These are phyloP conservation scores for Hyposoter dolosus DNA, from an alignment of 2,888 invertebrate genomes.

Conservation along the genomic window DNA sequence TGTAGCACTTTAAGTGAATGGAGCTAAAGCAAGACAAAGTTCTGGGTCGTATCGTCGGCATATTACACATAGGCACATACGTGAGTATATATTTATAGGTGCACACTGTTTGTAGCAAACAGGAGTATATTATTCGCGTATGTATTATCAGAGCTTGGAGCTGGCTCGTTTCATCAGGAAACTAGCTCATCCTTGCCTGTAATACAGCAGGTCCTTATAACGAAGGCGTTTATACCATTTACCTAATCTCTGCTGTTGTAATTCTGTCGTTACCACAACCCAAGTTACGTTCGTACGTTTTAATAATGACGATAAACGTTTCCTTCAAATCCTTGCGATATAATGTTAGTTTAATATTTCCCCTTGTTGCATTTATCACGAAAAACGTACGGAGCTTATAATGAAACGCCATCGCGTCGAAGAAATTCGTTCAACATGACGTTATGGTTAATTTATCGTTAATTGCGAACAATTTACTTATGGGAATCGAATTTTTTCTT, in stretches of 20 bases:
- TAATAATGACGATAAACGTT: constrained; percentile 49
- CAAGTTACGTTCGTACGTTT: neutral
- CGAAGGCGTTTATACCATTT: constrained; percentile 58
- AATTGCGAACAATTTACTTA: neutral
- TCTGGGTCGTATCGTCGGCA: constrained; percentile 23
- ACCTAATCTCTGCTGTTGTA: constrained; percentile 58
- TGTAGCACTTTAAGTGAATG: constrained; percentile 56
- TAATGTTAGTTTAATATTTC: constrained; percentile 3
- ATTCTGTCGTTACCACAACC: constrained; percentile 18
- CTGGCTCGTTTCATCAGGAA: constrained; percentile 59
- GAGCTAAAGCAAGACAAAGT: constrained; percentile 49
- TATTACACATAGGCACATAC: constrained; percentile 12
- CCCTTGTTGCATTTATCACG: neutral
- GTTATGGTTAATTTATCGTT: neutral
- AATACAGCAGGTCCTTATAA: constrained; percentile 35
- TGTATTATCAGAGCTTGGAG: constrained; percentile 54
- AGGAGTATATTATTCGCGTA: constrained; percentile 59
- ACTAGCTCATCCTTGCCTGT: constrained; percentile 30
- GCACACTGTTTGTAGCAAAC: constrained; percentile 32
- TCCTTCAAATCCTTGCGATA: constrained; percentile 34
- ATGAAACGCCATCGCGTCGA: neutral
- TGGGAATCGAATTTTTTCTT: neutral
- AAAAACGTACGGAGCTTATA: neutral
- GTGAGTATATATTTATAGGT: neutral
- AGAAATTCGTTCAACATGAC: neutral